These are phyloP conservation scores for Spinibarbus caldwelli DNA, from an alignment of 2,797 vertebrate species.

Conservation along the genomic window DNA sequence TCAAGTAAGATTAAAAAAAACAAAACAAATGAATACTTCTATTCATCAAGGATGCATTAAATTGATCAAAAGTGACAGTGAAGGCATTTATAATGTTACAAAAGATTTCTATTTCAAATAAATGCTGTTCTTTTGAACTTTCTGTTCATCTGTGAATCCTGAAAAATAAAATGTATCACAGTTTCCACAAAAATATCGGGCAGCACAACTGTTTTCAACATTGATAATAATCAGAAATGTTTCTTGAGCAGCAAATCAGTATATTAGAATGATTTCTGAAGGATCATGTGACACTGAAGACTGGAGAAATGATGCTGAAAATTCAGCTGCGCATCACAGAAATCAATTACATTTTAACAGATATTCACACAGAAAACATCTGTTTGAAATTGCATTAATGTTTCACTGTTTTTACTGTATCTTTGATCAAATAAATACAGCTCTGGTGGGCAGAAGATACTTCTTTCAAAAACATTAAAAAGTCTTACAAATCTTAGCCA, in stretches of 20 bases:
- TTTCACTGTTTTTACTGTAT: too few relatives aligned
- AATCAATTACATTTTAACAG: not conserved
- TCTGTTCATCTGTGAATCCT: not conserved
- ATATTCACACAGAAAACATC: not conserved
- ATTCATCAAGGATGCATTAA: not conserved
- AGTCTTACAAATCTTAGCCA: too few relatives aligned
- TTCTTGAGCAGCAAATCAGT: not conserved
- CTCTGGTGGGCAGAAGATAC: too few relatives aligned
- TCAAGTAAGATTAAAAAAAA: not conserved
- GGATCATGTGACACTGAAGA: not conserved
- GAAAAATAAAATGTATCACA: not conserved
- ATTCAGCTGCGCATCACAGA: not conserved
- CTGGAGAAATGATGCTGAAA: not conserved
- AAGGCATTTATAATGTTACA: not conserved
- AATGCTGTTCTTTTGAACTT: not conserved
- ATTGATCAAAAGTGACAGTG: not conserved
- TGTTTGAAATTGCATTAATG: too few relatives aligned
- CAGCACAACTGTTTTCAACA: not conserved
- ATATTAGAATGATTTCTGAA: not conserved
- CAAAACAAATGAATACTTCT: not conserved
- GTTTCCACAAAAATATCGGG: not conserved
- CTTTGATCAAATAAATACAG: too few relatives aligned
- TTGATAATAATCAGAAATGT: not conserved
- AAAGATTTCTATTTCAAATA: not conserved
- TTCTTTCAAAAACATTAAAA: too few relatives aligned